These are phyloP conservation scores for Sylvilagus bachmani DNA, from an alignment of 2,113 vertebrate species.

Conservation along the genomic window DNA sequence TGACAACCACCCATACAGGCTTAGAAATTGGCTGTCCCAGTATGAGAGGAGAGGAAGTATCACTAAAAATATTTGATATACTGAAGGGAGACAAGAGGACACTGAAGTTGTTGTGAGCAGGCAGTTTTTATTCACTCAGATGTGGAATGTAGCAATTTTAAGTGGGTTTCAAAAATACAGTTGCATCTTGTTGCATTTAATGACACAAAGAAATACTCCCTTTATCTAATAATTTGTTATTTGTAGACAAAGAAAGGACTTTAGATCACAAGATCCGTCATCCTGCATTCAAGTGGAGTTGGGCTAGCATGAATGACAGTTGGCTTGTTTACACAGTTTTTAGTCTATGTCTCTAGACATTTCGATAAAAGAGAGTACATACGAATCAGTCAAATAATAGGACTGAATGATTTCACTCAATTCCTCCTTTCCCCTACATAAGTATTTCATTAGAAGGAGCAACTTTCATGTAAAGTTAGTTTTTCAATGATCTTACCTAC, in stretches of 20 bases:
- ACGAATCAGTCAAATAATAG: neutral
- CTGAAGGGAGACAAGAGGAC: neutral
- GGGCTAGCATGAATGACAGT: neutral
- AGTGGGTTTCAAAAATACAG: neutral
- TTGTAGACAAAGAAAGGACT: neutral
- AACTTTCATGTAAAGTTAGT: neutral
- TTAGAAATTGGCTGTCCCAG: neutral
- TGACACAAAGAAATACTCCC: neutral
- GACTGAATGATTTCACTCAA: neutral
- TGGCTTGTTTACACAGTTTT: neutral
- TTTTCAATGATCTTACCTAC: neutral
- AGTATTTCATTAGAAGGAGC: neutral
- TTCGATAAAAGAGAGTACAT: neutral
- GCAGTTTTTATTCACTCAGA: neutral
- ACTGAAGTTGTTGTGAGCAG: fast-evolving
- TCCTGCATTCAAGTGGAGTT: neutral
- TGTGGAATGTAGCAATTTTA: neutral
- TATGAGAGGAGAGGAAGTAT: neutral
- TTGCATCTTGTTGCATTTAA: neutral
- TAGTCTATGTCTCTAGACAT: neutral
- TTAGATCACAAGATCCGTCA: neutral
- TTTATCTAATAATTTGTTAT: neutral
- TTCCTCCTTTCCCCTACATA: neutral
- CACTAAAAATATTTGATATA: neutral
- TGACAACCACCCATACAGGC: neutral